Base-by-base conservation (phyloP, 1,140 invertebrate species). In the Drosophila virilis region DNA sequence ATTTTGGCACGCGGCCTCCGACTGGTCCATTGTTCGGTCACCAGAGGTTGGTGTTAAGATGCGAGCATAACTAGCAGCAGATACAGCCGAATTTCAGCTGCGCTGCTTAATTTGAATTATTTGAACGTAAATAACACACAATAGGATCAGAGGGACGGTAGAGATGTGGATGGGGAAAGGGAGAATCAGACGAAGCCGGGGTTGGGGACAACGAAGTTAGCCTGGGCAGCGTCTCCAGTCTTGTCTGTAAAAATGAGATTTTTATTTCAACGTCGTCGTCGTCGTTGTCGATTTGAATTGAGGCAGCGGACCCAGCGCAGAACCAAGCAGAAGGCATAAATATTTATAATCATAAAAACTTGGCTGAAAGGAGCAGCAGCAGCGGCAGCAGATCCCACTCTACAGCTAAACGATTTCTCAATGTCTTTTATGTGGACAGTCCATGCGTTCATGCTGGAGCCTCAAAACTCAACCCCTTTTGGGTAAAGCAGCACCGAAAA, bases 331-430 rank as follows among this genome's bases (percentile, higher is more conserved):
- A 70, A 62, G 62, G 77, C 84, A 83, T 89, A 88, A 89, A 88
- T 88, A 88, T 88, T 89, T 88, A 89, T 89, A 84, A 89, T 89
- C 84, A 84, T 77, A 80, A 78, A 79, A 82, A 75, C 66, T 67
- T 71, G 75, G 69, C 65, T 52, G 61, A 46, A 70, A 82, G 72
- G 55, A 77, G 61, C 74, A 48, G 61, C 67, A 64, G 37, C 51
- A 57, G 43, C 59, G 58, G 42, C 65, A 50, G 67, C 22, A 22
- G 22, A 22, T 22, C 40, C 58, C 74, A 81, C 69, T 77, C 80
- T 78, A 86, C 81, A 86, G 82, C 78, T 81, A 86, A 86, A 89
- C 83, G 80, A 88, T 88, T 89, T 89, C 84, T 88, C 83, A 89
- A 88, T 88, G 84, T 88, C 84, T 89, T 88, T 88, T 83, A 88